These are phyloP conservation scores for Helleia helle DNA, from an alignment of 2,888 invertebrate genomes.

Conservation along the genomic window DNA sequence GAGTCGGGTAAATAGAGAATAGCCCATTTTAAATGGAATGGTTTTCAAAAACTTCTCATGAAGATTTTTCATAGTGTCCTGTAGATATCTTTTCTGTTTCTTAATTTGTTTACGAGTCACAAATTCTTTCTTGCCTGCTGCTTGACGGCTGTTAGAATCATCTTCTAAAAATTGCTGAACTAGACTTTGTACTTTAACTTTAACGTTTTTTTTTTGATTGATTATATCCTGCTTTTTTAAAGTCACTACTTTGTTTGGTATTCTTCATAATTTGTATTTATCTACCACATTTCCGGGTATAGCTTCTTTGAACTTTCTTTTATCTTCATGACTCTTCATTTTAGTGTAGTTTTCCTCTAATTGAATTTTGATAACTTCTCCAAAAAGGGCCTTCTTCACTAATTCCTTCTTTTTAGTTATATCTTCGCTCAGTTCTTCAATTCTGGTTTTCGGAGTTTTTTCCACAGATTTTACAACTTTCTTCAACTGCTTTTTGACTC, in stretches of 20 bases:
- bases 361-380: conserved; percentile 19
- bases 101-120: conserved; percentile 18
- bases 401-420: conserved; percentile 17
- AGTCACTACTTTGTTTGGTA: conserved; percentile 13
- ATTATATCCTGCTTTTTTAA: conserved; percentile 9
- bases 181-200: conserved; percentile 3
- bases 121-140: conserved; percentile 26
- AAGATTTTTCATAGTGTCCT: conserved; percentile 22
- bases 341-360: conserved; percentile 19
- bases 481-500: conserved; percentile 19
- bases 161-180: conserved; percentile 18
- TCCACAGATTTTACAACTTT: conserved; percentile 17
- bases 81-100: conserved; percentile 23
- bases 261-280: conserved; percentile 16
- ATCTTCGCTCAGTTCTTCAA: conserved; percentile 17
- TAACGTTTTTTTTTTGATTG: too few species aligned
- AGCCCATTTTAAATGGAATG: too few species aligned
- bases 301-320: conserved; percentile 9
- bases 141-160: conserved; percentile 22
- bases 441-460: conserved; percentile 7
- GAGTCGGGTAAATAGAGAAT: too few species aligned
- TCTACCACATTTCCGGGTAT: conserved; percentile 17
- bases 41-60: too few species aligned
- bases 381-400: conserved; percentile 19
- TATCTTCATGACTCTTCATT: conserved; percentile 15